Evolutionary conservation across 2,797 vertebrate genomes (phyloP).

Genomic region (Sebastes trivittatus): DNA sequence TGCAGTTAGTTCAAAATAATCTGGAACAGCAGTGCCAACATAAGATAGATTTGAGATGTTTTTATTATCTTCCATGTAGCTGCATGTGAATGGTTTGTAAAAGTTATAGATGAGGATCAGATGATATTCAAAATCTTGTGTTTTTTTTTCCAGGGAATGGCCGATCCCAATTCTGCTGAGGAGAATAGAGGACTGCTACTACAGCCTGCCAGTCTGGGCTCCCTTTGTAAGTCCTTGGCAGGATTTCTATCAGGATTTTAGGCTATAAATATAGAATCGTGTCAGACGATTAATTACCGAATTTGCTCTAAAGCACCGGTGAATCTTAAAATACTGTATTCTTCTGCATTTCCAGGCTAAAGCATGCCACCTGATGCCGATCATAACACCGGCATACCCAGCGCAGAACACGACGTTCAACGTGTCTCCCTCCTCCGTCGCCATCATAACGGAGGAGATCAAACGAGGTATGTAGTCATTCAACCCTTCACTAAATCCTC

Average conservation of each 20-base stretch:
- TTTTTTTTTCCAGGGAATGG: slow-evolving; percentile 84
- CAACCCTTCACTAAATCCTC: neutral
- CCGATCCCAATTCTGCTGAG: slow-evolving; percentile 90
- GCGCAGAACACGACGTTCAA: slow-evolving; percentile 95
- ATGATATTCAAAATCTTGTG: neutral
- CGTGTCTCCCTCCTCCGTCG: slow-evolving; percentile 89
- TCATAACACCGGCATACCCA: slow-evolving; percentile 92
- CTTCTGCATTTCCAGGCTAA: slow-evolving; percentile 81
- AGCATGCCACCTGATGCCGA: slow-evolving; percentile 92
- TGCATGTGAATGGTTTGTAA: neutral
- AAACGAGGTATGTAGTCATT: slow-evolving; percentile 86
- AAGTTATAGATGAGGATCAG: neutral
- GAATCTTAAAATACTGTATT: neutral
- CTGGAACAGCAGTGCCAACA: too few species aligned
- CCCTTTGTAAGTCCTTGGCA: slow-evolving; percentile 84
- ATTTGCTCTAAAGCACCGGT: neutral
- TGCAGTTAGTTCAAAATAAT: neutral
- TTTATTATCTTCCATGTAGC: neutral
- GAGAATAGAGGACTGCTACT: slow-evolving; percentile 89
- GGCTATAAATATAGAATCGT: neutral
- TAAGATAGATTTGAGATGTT: neutral
- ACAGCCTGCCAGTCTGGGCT: slow-evolving; percentile 92
- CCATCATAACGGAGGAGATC: slow-evolving; percentile 92
- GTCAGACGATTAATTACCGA: neutral
- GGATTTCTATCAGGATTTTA: neutral